These are phyloP conservation scores for Spilosoma lubricipeda DNA, from an alignment of 2,888 invertebrate species.

Conservation along the genomic window DNA sequence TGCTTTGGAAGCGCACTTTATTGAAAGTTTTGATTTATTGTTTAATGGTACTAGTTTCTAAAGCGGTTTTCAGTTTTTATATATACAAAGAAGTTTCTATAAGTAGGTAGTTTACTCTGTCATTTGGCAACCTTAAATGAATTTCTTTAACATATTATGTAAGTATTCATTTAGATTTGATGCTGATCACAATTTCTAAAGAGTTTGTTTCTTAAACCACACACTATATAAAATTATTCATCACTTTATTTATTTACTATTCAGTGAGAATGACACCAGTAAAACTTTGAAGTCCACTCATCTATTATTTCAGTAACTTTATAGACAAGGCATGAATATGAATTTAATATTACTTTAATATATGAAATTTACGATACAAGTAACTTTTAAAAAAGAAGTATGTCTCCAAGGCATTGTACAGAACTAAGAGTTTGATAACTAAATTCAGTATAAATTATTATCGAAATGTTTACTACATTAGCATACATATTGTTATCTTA, in stretches of 20 bases:
- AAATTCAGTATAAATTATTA: background rate
- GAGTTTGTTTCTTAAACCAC: no score
- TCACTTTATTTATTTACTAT: no score
- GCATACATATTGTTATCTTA: background rate
- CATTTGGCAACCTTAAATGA: background rate
- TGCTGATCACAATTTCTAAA: no score
- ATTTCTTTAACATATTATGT: no score
- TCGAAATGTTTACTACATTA: background rate
- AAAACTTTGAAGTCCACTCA: no score
- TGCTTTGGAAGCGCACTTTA: background rate
- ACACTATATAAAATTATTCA: no score
- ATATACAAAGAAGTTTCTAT: background rate
- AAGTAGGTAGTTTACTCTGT: background rate
- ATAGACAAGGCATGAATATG: background rate
- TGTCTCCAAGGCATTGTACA: background rate
- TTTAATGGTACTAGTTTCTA: background rate
- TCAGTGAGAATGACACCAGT: no score
- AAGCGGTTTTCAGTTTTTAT: background rate
- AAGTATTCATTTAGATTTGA: no score
- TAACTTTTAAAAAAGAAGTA: background rate
- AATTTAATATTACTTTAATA: background rate
- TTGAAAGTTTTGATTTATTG: conserved; percentile 1
- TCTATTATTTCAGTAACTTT: background rate
- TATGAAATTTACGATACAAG: background rate
- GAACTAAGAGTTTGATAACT: background rate